A percentile compares a stretch with the other conserved stretches of the same genome.
Evolutionary conservation across 2,113 vertebrate genomes (phyloP).

Genomic region (Lota lota): DNA sequence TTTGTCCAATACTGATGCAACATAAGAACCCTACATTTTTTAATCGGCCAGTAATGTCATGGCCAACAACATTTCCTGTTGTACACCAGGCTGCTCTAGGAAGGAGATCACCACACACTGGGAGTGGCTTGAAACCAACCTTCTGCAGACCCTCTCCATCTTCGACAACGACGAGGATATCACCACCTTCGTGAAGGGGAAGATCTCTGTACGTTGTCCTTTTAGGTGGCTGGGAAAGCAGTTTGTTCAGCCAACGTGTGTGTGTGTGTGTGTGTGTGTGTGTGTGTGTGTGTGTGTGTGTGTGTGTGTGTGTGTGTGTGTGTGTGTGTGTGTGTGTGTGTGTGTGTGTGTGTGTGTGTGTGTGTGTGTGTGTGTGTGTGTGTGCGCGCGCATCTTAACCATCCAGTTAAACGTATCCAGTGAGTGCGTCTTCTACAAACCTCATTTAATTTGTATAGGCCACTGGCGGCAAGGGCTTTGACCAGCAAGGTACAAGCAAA

Average conservation of each 20-base stretch:
- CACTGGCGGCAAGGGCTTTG: no score
- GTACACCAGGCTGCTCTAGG: conserved; percentile 82
- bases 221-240: background rate
- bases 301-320: conserved; percentile 62
- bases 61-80: background rate
- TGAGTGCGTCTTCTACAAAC: no score
- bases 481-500: no score
- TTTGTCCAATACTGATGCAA: no score
- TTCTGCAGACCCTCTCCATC: conserved; percentile 94
- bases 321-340: conserved; percentile 69
- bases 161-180: conserved; percentile 96
- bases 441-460: no score
- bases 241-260: conserved; percentile 31
- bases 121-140: conserved; percentile 95
- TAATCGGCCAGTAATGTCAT: background rate
- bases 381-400: no score
- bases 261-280: conserved; percentile 74
- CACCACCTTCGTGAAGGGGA: conserved; percentile 96
- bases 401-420: no score
- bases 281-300: conserved; percentile 63
- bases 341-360: conserved; percentile 74
- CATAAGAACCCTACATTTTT: no score
- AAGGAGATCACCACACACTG: conserved; percentile 96
- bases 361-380: conserved; percentile 63
- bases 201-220: conserved; percentile 84